These are phyloP conservation scores for Motacilla tschutschensis DNA, from an alignment of 2,113 vertebrate species.

Conservation along the genomic window DNA sequence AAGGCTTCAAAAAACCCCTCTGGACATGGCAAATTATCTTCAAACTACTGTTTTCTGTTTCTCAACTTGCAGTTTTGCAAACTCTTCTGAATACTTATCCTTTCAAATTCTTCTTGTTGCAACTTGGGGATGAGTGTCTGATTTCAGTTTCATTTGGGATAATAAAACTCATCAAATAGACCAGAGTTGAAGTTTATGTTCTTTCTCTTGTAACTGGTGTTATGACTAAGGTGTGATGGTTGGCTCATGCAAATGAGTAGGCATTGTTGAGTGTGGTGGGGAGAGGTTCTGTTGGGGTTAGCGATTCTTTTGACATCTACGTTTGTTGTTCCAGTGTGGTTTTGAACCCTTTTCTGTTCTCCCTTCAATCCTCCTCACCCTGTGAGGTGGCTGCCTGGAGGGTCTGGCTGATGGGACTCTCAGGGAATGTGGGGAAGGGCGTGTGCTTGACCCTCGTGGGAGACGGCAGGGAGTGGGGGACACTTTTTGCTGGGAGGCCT, in stretches of 20 bases:
- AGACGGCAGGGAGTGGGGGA: neutral
- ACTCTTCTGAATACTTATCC: neutral
- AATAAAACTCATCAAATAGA: neutral
- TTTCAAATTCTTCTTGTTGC: neutral
- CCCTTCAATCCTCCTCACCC: neutral
- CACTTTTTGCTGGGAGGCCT: neutral
- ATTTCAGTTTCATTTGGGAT: constrained; percentile 8
- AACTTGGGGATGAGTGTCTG: neutral
- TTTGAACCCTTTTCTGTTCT: neutral
- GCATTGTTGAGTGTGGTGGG: neutral
- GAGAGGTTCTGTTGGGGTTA: neutral
- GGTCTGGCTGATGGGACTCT: neutral
- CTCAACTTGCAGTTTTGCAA: neutral
- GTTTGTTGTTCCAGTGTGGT: neutral
- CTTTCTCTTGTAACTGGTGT: neutral
- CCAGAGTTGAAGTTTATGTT: neutral
- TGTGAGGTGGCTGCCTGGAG: neutral
- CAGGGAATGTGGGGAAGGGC: neutral
- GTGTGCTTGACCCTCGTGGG: neutral
- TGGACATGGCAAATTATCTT: neutral
- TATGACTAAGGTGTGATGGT: neutral
- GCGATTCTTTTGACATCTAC: neutral
- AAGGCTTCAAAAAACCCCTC: neutral
- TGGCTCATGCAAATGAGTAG: neutral
- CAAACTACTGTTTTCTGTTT: neutral